These are phyloP conservation scores for Caenorhabditis panamensis DNA, from an alignment of 2,888 invertebrate genomes.

Conservation along the genomic window DNA sequence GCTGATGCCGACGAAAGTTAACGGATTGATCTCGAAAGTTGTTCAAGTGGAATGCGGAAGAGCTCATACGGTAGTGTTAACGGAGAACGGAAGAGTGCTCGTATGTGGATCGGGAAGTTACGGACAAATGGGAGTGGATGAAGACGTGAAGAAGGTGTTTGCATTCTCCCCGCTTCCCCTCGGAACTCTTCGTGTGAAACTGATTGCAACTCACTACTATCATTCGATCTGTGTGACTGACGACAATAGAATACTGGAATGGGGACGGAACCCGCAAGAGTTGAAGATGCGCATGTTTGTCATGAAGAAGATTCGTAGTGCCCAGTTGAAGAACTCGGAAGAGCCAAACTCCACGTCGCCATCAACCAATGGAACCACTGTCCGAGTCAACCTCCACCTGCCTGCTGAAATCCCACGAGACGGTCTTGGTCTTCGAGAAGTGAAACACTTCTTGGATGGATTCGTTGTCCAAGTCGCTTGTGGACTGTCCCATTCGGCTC, in stretches of 20 bases:
- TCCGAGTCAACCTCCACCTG: conserved; percentile 54
- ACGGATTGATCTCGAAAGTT: conserved; percentile 49
- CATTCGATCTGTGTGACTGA: conserved; percentile 75
- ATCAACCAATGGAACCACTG: conserved; percentile 16
- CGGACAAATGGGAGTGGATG: conserved; percentile 68
- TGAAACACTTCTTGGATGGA: conserved; percentile 66
- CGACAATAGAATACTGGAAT: conserved; percentile 68
- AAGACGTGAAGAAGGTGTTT: conserved; percentile 69
- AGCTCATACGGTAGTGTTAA: conserved; percentile 68
- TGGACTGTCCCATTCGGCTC: conserved; percentile 76
- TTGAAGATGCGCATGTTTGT: conserved; percentile 74
- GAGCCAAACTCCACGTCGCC: conserved; percentile 34
- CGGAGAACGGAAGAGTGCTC: conserved; percentile 58
- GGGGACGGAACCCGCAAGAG: conserved; percentile 78
- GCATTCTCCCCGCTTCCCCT: conserved; percentile 54
- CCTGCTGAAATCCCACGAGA: conserved; percentile 70
- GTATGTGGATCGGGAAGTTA: conserved; percentile 66
- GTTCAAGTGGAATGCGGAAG: conserved; percentile 65
- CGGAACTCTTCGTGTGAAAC: conserved; percentile 35
- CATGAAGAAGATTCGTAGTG: conserved; percentile 68
- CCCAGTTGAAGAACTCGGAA: conserved; percentile 53
- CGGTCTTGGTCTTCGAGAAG: conserved; percentile 66
- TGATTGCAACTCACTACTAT: conserved; percentile 70
- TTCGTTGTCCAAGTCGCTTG: conserved; percentile 65
- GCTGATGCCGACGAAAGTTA: conserved; percentile 57